Base-by-base conservation (phyloP, 2,797 vertebrate genomes). In the Enteromius anoplus region DNA sequence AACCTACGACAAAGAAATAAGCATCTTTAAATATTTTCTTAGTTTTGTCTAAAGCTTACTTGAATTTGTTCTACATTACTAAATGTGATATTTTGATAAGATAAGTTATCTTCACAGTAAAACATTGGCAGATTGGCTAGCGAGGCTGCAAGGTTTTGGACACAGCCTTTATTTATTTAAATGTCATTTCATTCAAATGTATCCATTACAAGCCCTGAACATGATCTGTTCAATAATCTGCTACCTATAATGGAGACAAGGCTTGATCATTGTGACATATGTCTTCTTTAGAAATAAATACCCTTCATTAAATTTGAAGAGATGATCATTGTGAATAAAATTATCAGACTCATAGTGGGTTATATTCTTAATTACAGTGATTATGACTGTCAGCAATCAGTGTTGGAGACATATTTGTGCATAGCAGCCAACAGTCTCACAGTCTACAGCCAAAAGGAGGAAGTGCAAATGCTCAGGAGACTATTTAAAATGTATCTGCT, bases 401-500 rank as follows among this genome's bases (percentile, higher is more conserved):
- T 58, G 37, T 23, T 78, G 53, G 11, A 70, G 72, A 82, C 47
- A 68, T 55, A 62, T 69, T 60, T 78, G 45, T 68, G 40, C 62
- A n/a, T 51, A 58, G 17, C 40, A 69, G 42, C 49, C 40, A 64
- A 73, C 75, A 51, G 47, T 60, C 21, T 68, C 42, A 69, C 29
- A 19, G 21, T 70, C 23, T 77, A 84, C 26, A 34, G 14, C n/a
- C 49, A 71, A 21, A 11, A 64, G 37, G 55, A 64, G 37, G 55
- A 73, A 55, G 68, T 73, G 62, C 45, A 70, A 78, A 55, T 60
- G 51, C 80, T 71, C 75, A 40, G 60, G 17, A 76, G 75, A 23
- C 82, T 82, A 37, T 45, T 80, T 81, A 14, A 77, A 85, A 83
- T 90, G 77, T 64, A 81, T 86, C 78, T 77, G 40, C 72, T 69